These are phyloP conservation scores for Leiothrix lutea DNA, from an alignment of 2,113 vertebrate species.

Conservation along the genomic window DNA sequence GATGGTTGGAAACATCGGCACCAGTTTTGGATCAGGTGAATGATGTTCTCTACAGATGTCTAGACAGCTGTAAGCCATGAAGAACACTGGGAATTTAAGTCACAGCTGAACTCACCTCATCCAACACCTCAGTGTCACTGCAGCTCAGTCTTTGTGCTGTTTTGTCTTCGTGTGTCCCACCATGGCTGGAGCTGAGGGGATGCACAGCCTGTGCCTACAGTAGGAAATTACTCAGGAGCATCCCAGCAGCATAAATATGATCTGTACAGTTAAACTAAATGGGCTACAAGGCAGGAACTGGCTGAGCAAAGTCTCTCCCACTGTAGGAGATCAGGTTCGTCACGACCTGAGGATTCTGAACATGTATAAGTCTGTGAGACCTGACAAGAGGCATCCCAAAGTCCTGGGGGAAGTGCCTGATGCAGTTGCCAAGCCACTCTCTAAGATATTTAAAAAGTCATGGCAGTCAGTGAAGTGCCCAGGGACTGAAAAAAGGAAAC, in stretches of 20 bases:
- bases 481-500: neutral
- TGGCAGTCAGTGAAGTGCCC: neutral
- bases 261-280: neutral
- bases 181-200: neutral
- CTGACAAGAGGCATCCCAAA: neutral
- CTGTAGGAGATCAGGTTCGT: neutral
- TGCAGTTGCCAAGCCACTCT: neutral
- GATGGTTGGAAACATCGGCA: neutral
- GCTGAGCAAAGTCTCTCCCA: neutral
- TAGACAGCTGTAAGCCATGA: neutral
- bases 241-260: neutral
- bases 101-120: neutral
- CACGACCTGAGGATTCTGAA: neutral
- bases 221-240: neutral
- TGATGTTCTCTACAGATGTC: neutral
- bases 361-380: rapidly evolving
- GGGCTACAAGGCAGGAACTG: neutral
- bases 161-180: neutral
- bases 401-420: neutral
- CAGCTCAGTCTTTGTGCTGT: neutral
- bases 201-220: neutral
- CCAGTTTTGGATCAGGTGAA: neutral
- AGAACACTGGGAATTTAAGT: neutral
- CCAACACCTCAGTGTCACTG: neutral
- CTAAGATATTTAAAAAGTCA: neutral